These are phyloP conservation scores for Mastacembelus armatus DNA, from an alignment of 2,797 vertebrate species.

Conservation along the genomic window DNA sequence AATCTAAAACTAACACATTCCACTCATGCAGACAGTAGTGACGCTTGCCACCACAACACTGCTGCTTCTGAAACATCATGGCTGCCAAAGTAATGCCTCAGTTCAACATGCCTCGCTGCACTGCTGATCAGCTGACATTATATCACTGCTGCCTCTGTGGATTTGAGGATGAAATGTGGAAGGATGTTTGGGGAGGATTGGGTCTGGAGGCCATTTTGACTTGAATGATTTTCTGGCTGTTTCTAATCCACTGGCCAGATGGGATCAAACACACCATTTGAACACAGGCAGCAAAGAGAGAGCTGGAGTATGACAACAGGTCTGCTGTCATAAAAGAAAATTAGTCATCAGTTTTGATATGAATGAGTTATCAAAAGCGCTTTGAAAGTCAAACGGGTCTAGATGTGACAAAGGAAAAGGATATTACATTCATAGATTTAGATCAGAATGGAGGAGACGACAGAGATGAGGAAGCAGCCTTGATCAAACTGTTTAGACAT, in stretches of 20 bases:
- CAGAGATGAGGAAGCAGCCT: slow-evolving; percentile 48
- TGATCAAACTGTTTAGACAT: slow-evolving; percentile 44
- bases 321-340: slow-evolving; percentile 33
- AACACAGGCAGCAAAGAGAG: slow-evolving; percentile 28
- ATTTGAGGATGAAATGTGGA: slow-evolving; percentile 1
- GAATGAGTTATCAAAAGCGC: slow-evolving; percentile 40
- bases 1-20: slow-evolving; percentile 32
- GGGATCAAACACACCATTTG: slow-evolving; percentile 53
- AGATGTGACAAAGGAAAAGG: slow-evolving; percentile 33
- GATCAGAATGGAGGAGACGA: slow-evolving; percentile 50
- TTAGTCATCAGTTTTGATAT: slow-evolving; percentile 44
- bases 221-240: slow-evolving; percentile 19
- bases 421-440: slow-evolving; percentile 45
- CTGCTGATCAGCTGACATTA: slow-evolving; percentile 51
- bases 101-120: slow-evolving; percentile 58
- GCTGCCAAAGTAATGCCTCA: slow-evolving; percentile 58
- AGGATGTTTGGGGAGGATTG: background rate
- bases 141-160: slow-evolving; percentile 44
- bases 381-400: slow-evolving; percentile 50
- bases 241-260: slow-evolving; percentile 48
- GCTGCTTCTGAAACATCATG: slow-evolving; percentile 69
- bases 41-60: slow-evolving; percentile 58
- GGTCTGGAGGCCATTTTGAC: slow-evolving; percentile 50
- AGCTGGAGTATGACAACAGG: slow-evolving; percentile 24
- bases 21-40: slow-evolving; percentile 47